A percentile compares a stretch with the other conserved stretches of the same genome.
Conservation (phyloP, 2,113 vertebrate genomes). For the Odocoileus hemionus region DNA sequence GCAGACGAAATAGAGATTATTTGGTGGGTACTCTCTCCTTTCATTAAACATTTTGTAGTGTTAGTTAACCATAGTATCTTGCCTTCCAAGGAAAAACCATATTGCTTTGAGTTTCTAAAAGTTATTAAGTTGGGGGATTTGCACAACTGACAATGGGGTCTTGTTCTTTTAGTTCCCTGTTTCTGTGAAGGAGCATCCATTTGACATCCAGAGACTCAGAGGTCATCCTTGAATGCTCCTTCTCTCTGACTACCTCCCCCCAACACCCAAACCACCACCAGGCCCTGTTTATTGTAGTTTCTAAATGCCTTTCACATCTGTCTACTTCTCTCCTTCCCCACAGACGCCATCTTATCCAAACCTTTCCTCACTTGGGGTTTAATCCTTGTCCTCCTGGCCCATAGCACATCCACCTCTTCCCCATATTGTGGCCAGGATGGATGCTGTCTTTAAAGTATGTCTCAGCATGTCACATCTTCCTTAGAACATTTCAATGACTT, state of each 20-base stretch:
- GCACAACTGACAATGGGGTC: background rate
- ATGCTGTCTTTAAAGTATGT: background rate
- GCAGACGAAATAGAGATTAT: background rate
- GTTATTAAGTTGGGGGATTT: background rate
- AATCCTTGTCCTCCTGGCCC: background rate
- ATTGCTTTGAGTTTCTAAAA: background rate
- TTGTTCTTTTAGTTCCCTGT: background rate
- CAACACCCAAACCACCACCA: background rate
- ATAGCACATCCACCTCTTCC: background rate
- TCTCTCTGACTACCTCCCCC: background rate
- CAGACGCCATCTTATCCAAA: background rate
- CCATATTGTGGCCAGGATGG: background rate
- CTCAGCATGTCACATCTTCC: background rate
- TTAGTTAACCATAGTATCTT: background rate
- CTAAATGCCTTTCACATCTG: background rate
- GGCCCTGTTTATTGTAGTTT: background rate
- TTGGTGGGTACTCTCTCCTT: background rate
- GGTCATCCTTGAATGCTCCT: background rate
- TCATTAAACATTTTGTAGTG: background rate
- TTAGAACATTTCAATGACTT: background rate
- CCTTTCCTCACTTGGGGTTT: background rate
- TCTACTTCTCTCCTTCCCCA: background rate
- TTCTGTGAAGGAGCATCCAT: background rate
- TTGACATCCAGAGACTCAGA: background rate
- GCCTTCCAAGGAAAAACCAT: background rate